A percentile compares a stretch with the other conserved stretches of the same genome.
Conservation (phyloP, 2,113 vertebrate species). For the Clinocottus analis region DNA sequence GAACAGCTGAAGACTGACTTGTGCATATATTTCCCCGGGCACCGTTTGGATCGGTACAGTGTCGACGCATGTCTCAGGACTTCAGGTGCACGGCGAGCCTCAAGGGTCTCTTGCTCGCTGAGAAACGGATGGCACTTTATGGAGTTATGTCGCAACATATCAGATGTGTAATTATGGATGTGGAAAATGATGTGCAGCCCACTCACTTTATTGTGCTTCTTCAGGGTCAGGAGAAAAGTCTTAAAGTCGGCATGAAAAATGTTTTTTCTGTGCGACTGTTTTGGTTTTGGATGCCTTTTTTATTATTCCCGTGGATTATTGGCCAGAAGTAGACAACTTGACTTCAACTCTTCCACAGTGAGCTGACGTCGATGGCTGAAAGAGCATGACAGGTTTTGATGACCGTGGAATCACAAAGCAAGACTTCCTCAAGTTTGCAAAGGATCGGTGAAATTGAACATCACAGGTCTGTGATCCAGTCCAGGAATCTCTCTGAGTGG, state of each 20-base stretch:
- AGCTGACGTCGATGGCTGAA: background rate
- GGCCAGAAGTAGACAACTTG: background rate
- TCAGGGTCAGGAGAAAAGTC: background rate
- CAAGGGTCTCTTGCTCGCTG: conserved; percentile 15
- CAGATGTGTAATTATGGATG: background rate
- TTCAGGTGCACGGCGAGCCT: conserved; percentile 48
- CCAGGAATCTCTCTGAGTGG: background rate
- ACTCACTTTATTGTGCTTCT: background rate
- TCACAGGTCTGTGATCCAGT: background rate
- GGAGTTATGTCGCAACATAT: conserved; percentile 3
- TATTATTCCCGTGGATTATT: conserved; percentile 10
- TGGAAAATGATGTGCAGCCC: background rate
- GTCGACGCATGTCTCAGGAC: background rate
- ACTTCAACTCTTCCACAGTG: background rate
- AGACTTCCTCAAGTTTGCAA: background rate
- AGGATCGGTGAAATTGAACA: background rate
- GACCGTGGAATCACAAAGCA: background rate
- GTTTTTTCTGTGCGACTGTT: too few species aligned
- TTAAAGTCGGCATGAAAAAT: background rate
- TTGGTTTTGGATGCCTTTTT: background rate
- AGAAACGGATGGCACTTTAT: conserved; percentile 35
- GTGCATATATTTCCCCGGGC: too few species aligned
- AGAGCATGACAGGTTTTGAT: background rate
- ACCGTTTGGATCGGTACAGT: conserved; percentile 19
- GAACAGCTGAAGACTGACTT: too few species aligned